A percentile compares a stretch with the other conserved stretches of the same genome.
Evolutionary conservation across 2,797 vertebrate species (phyloP).

Genomic region (Lagocephalus sceleratus): DNA sequence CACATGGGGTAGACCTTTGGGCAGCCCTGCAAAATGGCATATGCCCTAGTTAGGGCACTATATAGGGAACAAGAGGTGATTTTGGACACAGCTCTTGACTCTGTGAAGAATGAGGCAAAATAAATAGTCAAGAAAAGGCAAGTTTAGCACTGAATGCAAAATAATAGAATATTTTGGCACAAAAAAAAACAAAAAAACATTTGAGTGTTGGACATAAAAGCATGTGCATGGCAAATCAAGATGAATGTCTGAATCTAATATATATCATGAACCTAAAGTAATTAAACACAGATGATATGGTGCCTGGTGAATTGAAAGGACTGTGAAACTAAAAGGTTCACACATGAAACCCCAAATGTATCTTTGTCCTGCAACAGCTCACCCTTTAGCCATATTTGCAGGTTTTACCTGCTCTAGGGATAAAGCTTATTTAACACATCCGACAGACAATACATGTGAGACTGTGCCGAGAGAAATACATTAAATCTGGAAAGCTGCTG

Average conservation of each 20-base stretch:
- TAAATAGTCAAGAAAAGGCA: conserved; percentile 22
- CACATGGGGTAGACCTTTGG: no score
- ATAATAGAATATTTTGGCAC: no score
- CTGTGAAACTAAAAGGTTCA: conserved; percentile 1
- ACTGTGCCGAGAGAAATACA: conserved; percentile 9
- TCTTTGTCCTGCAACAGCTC: not conserved
- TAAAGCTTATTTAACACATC: conserved; percentile 32
- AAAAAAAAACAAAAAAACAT: not conserved
- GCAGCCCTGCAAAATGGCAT: no score
- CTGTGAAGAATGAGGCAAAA: conserved; percentile 20
- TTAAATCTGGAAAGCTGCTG: no score
- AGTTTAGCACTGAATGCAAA: no score
- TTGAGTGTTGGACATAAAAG: not conserved
- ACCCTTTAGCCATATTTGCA: not conserved
- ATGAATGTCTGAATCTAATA: not conserved
- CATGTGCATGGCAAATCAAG: not conserved
- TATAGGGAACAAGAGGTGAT: no score
- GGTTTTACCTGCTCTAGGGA: conserved; percentile 6
- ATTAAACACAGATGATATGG: not conserved
- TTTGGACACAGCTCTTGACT: conserved; percentile 2
- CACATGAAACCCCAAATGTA: not conserved
- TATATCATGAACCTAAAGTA: not conserved
- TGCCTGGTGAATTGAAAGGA: not conserved
- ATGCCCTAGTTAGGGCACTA: no score
- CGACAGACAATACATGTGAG: conserved; percentile 47